Conservation (phyloP, 1,140 invertebrate species). For the Penaeus vannamei region DNA sequence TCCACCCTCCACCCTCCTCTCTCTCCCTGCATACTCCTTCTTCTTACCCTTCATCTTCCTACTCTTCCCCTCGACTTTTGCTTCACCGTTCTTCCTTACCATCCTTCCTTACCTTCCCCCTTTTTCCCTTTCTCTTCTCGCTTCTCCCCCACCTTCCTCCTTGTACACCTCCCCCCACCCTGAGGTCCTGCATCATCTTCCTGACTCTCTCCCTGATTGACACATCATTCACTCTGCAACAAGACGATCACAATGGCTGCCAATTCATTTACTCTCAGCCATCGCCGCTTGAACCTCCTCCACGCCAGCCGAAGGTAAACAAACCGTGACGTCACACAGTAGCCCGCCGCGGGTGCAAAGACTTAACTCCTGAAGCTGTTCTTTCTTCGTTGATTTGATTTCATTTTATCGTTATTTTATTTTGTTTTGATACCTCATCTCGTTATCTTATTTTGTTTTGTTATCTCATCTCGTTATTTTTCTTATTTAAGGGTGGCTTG, state of each 20-base stretch:
- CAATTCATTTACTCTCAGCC: conserved; percentile 34
- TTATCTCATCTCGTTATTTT: no score
- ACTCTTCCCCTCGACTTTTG: no score
- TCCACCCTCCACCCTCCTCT: no score
- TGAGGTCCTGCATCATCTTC: no score
- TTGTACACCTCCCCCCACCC: no score
- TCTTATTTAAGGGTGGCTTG: no score
- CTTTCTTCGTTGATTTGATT: not conserved
- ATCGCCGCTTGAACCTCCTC: not conserved
- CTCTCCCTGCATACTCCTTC: no score
- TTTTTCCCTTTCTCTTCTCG: not conserved
- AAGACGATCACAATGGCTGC: conserved; percentile 26
- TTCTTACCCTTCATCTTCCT: no score
- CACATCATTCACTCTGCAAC: conserved; percentile 23
- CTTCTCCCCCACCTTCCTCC: not conserved
- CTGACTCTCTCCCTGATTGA: conserved; percentile 12
- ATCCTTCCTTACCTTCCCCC: no score
- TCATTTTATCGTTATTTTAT: not conserved
- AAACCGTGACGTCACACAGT: conserved; percentile 9
- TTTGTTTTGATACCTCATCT: no score
- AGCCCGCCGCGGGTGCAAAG: not conserved
- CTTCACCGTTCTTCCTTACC: no score
- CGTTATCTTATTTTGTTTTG: no score
- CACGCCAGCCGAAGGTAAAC: conserved; percentile 14
- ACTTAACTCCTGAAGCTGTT: conserved; percentile 1